Base-by-base conservation (phyloP, 2,888 invertebrate genomes). In the Spicauda simplicius region DNA sequence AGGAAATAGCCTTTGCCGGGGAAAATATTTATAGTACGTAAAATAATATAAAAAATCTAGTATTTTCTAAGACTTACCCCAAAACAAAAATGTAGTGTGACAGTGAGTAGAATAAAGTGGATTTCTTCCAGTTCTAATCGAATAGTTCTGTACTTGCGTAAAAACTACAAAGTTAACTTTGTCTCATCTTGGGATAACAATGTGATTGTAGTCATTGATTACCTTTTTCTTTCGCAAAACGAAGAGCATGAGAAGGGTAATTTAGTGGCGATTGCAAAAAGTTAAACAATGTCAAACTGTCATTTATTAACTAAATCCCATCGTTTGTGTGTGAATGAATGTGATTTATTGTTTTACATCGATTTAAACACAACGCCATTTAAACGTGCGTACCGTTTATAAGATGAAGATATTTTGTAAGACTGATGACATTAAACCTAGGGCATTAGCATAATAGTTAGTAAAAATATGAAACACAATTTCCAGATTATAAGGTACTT, bases 231-330 rank as follows among this genome's bases (percentile, higher is more conserved):
- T 18, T 50, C 18, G 6, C 19, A 19, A 64, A 16, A 41, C 57
- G 57, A 37, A 58, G 41, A 64, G 58, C 58, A 58, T 58, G 53
- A 64, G 18, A 20, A 37, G 41, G 41, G 52, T 52, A 57, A 64
- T 58, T 64, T 57, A 58, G 6, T 58, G 37, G 19, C 58, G 57
- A 20, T 58, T 2, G 25, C 14, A 41, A 41, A 41, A 41, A 41
- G 41, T 3, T 30, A 19, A 52, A 64, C 64, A 58, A 64, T 58
- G 41, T 53, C 57, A 52, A 64, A 58, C 11, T 41, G 37, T 52
- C 58, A 58, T 58, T 64, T 64, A 33, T 33, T 33, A 50, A 57
- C 37, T 37, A 37, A 33, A 64, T 64, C 58, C 58, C 64, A 64
- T 53, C 64, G 58, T 64, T 64, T 56, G 50, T 37, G 52, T 33